Base-by-base conservation (phyloP, 2,113 vertebrate genomes). In the Galemys pyrenaicus region DNA sequence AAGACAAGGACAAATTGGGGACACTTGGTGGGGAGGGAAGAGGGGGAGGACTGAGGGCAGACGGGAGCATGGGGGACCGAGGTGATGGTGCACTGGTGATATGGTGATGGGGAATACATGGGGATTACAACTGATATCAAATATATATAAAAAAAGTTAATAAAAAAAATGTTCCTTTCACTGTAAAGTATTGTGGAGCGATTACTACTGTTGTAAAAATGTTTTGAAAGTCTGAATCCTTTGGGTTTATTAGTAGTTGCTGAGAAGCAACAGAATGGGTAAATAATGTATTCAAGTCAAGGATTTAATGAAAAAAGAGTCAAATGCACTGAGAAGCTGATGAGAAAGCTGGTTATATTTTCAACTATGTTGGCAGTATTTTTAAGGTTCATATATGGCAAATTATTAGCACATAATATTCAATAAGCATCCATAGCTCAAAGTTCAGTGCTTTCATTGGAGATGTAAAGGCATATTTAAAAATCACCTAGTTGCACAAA, bases 141-240 rank as follows among this genome's bases (percentile, higher is more conserved):
- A n/a, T n/a, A n/a, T n/a, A n/a, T n/a, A n/a, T n/a, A n/a, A n/a
- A n/a, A n/a, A n/a, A n/a, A n/a, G n/a, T n/a, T n/a, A n/a, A n/a
- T n/a, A n/a, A n/a, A n/a, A n/a, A 93, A 82, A 74, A 82, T 32
- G 20, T 68, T 87, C 2, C 58, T 89, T 94, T 94, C 22, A 46
- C 35, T 82, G 67, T 81, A 64, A 88, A 89, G 68, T 60, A 95
- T 77, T 79, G 26, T 26, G 44, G 30, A 8, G 49, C 74, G 56
- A 84, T 49, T 54, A 62, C 8, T 64, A 26, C 4, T 49, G 54
- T 24, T 8, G 2, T 19, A n/a, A 68, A 80, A 84, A 95, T 1
- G 6, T 56, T 71, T 70, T 80, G 83, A 80, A 95, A 83, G 75
- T 75, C 32, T 2, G 20, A 79, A 28, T 91, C 54, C 49, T 94